Base-by-base conservation (phyloP, 2,888 invertebrate species). In the Odiellus spinosus region DNA sequence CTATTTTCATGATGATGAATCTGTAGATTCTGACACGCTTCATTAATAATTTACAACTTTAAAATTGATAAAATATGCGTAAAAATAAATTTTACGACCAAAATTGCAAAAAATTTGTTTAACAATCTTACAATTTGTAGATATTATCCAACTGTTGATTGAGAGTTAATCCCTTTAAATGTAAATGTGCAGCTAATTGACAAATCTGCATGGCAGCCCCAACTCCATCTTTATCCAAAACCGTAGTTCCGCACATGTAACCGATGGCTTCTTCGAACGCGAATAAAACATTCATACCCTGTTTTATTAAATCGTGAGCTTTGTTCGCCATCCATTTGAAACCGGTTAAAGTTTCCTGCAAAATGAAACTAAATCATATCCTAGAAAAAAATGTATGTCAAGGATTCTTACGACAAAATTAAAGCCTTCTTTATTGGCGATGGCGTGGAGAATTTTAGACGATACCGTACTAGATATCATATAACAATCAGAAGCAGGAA, bases 291-390 rank as follows among this genome's bases (percentile, higher is more conserved):
- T 71, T 67, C 59, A 85, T 83, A 21, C 78, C 82, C 46, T 78
- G 67, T 48, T 75, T 69, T 33, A 78, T 66, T 46, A 91, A 67
- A 5, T 87, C 76, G 26, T 78, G 70, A 0, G 83, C 74, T 59
- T 76, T 76, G 66, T 95, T 96, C 4, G 88, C 96, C 86, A 99
- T 93, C 95, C 95, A 99, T 63, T 99, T 99, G 64, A 99, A 99
- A 0, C 98, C 98, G 1, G 98, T 99, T 45, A 98, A 72, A 0
- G 98, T 96, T 69, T 96, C 93, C 68, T 70, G 54, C 15, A 26
- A 26, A 26, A 26, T 26, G 26, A 26, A 8, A 4, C 5, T 6
- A 26, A 8, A 26, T 26, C 26, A 26, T 26, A 6, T 26, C n/a
- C n/a, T n/a, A n/a, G n/a, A n/a, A n/a, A n/a, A n/a, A n/a, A n/a